phyloP scores from a whole-genome alignment of 2,113 vertebrate genomes.

The Sinocyclocheilus maitianheensis region DNA sequence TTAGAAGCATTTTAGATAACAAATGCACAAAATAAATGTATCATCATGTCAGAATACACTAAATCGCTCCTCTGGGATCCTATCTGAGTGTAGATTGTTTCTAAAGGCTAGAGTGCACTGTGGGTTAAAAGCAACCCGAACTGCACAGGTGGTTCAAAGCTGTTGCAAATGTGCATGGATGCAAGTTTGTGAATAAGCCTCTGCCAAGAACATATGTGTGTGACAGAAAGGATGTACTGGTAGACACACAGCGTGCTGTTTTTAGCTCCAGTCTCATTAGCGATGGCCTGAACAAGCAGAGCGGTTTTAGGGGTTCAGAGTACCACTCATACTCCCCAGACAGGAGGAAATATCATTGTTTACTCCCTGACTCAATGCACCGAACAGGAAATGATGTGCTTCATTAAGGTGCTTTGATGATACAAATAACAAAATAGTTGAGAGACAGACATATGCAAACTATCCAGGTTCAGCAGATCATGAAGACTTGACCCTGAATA shows the following conservation, averaged over 20 bases:
- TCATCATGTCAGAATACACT: not conserved
- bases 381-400: not conserved
- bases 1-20: not conserved
- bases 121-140: not conserved
- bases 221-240: slow-evolving; percentile 15
- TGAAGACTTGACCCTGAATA: no score
- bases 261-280: slow-evolving; percentile 68
- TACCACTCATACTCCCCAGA: slow-evolving; percentile 42
- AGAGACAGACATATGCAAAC: not conserved
- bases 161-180: slow-evolving; percentile 14
- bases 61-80: not conserved
- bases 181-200: slow-evolving; percentile 21
- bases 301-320: slow-evolving; percentile 46
- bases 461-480: not conserved
- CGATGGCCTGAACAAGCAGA: slow-evolving; percentile 53
- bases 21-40: not conserved
- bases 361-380: slow-evolving; percentile 4
- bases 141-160: slow-evolving; percentile 3
- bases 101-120: not conserved
- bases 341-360: not conserved
- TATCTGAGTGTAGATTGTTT: not conserved
- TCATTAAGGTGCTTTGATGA: not conserved
- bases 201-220: slow-evolving; percentile 17
- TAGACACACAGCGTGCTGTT: slow-evolving; percentile 57
- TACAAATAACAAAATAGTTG: not conserved